Evolutionary conservation across 1,140 invertebrate genomes (phyloP), one percentile per base, ranked within the genome.

Genomic region (Drosophila subobscura): DNA sequence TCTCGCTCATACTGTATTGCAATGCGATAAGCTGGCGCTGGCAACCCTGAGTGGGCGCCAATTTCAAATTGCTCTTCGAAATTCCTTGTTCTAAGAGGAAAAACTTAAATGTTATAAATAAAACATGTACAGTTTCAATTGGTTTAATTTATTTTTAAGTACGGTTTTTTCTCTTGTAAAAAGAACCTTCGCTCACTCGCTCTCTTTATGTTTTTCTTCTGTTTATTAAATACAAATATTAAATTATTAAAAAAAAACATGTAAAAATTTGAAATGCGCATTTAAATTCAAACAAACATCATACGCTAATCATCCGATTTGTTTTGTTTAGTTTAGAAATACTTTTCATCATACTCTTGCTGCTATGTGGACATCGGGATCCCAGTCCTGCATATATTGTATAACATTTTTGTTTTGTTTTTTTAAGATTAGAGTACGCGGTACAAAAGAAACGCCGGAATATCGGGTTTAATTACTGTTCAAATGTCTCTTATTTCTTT

Each of bases 211-310:
- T 63, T 27, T 22, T 16, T 29, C 5, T 44, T 8, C 66, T 64
- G 61, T 88, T 83, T 65, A 86, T 83, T 83, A 88, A 88, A 86
- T 86, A 88, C 74, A 83, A 79, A 71, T 77, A 81, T 86, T 88
- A 86, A 83, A 86, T 86, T 88, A 86, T 76, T 81, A 55, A 56
- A 85, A 83, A 83, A 85, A 79, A 65, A 81, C 73, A 81, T 85
- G 78, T 86, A 89, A 89, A 86, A 86, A 70, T 75, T 88, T 61
- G 63, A 86, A 86, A 86, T 88, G 78, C 77, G 83, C 65, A 70
- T 81, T 76, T 64, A 74, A 80, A 72, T 84, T 85, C 58, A 57
- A 79, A 79, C 61, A 79, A 58, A 64, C 76, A 72, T 58, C 33
- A 37, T 37, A 37, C 65, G 49, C 52, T 47, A 59, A 52, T 68